These are phyloP conservation scores for Drosophila lacertosa DNA, from an alignment of 1,140 invertebrate genomes.

Conservation along the genomic window DNA sequence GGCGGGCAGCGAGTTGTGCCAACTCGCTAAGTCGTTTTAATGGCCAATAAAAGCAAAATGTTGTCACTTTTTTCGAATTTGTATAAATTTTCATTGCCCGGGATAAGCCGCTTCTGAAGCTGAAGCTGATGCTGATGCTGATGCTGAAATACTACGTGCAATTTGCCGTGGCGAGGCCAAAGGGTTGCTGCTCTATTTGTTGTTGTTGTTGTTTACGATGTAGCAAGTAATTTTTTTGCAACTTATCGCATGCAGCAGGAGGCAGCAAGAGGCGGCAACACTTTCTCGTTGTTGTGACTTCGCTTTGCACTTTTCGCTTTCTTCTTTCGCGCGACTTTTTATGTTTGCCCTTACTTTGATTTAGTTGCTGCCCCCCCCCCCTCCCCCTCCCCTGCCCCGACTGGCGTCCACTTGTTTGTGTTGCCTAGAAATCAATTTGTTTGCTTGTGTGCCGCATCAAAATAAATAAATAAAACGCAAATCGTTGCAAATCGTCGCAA, in stretches of 20 bases:
- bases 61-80: slow-evolving; percentile 83
- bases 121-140: slow-evolving; percentile 47
- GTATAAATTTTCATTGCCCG: slow-evolving; percentile 83
- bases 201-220: slow-evolving; percentile 78
- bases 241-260: slow-evolving; percentile 73
- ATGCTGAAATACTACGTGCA: slow-evolving; percentile 83
- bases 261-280: slow-evolving; percentile 22
- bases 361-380: slow-evolving; percentile 58
- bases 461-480: slow-evolving; percentile 78
- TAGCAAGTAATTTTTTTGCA: slow-evolving; percentile 76
- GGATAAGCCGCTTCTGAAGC: slow-evolving; percentile 74
- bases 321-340: slow-evolving; percentile 37
- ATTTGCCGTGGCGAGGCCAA: slow-evolving; percentile 51
- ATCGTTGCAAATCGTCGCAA: slow-evolving; percentile 52
- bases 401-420: slow-evolving; percentile 14
- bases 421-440: slow-evolving; percentile 70
- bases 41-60: slow-evolving; percentile 84
- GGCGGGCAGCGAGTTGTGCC: slow-evolving; percentile 29
- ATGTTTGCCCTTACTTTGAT: slow-evolving; percentile 67
- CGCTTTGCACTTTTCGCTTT: slow-evolving; percentile 52
- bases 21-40: slow-evolving; percentile 84
- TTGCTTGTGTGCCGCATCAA: slow-evolving; percentile 53
- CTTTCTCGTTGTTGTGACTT: slow-evolving; percentile 34
- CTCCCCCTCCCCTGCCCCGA: background rate
- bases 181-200: slow-evolving; percentile 57